Conservation (phyloP, 2,797 vertebrate genomes). For the Eremophila alpestris region DNA sequence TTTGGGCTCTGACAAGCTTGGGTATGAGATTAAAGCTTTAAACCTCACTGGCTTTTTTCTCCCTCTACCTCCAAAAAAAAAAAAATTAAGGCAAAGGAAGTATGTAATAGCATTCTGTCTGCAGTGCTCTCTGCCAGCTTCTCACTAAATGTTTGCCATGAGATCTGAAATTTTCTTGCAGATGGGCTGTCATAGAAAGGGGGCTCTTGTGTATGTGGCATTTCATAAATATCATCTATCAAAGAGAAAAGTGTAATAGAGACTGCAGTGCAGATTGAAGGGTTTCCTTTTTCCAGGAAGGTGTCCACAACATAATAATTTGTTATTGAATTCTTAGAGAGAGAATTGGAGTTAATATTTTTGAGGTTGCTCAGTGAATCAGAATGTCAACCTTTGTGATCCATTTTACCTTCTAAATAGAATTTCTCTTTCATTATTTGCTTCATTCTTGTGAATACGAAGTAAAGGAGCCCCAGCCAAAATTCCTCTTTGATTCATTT, state of each 20-base stretch:
- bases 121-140: neutral
- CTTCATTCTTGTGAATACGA: neutral
- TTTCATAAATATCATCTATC: neutral
- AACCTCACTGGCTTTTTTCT: neutral
- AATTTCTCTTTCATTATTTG: neutral
- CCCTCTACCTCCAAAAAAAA: neutral
- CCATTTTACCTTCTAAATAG: neutral
- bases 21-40: constrained; percentile 60
- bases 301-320: neutral
- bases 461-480: neutral
- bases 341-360: neutral
- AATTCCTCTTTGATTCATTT: neutral
- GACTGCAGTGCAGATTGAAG: neutral
- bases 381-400: neutral
- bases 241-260: neutral
- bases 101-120: neutral
- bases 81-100: neutral
- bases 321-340: neutral
- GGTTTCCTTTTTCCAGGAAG: neutral
- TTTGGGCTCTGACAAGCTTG: constrained; percentile 31
- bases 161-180: neutral
- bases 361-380: neutral
- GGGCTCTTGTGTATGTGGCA: neutral
- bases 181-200: neutral
- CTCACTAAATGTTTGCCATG: neutral